Evolutionary conservation across 2,888 invertebrate genomes (phyloP), one percentile per base, ranked within the genome.

Genomic region (Choreutis nemorana): DNA sequence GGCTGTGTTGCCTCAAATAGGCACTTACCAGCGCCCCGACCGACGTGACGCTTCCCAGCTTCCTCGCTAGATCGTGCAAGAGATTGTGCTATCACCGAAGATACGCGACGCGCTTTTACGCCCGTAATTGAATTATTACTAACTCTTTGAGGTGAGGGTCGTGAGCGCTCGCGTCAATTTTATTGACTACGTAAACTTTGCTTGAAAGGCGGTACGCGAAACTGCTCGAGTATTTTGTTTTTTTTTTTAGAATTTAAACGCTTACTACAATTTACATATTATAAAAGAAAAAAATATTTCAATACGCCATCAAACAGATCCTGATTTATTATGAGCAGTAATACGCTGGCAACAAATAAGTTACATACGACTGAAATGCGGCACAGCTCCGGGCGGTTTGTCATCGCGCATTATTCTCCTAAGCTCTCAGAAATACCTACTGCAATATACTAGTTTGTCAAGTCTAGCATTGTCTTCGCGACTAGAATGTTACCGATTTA

Each of bases 61-160:
- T 68, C 60, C 66, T 57, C 45, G 56, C 57, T 60, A 51, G 55
- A 66, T 70, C 57, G 50, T 51, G 52, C 55, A 41, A 50, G 51
- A 67, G 67, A 71, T 63, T 68, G 56, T 56, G 55, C 63, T 65
- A 68, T 67, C 68, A 55, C 44, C 49, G 47, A 39, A 53, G 60
- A 59, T 60, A 61, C 51, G 58, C 55, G 63, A 58, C 59, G 51
- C 54, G 56, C 55, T 59, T 59, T 68, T 59, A 57, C 51, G 50
- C 51, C n/a, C 58, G 52, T 68, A 70, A 70, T 67, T 70, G 64
- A 70, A 65, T 70, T 66, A 70, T 64, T 58, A 65, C 58, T 50
- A 51, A 48, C 51, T 44, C 40, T 26, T 8, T 8, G 8, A 26
- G 15, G 26, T 26, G 26, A 14, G 4, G 15, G 26, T 25, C n/a